Evolutionary conservation across 2,888 invertebrate species (phyloP).

Genomic region (Papilio elwesi): DNA sequence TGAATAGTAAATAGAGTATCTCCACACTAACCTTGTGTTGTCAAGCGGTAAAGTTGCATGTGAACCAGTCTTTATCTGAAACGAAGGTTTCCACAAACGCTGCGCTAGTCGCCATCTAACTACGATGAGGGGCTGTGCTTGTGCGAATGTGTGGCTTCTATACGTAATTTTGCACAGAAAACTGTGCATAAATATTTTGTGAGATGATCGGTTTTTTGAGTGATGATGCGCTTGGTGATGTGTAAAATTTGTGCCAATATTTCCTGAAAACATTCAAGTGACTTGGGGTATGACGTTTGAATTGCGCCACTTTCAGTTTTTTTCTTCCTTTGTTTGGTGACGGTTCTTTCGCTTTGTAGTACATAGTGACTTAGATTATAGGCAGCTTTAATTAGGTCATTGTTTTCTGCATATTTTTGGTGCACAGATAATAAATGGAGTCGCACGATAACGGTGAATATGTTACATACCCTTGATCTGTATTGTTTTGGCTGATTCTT

Average conservation of each 20-base stretch:
- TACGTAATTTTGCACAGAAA: constrained; percentile 14
- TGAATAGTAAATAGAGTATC: constrained; percentile 11
- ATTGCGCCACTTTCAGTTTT: constrained; percentile 1
- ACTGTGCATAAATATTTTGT: background rate
- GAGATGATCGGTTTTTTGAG: constrained; percentile 3
- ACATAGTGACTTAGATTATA: constrained; percentile 7
- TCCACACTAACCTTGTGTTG: background rate
- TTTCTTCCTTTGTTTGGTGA: constrained; percentile 22
- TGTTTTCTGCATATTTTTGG: constrained; percentile 29
- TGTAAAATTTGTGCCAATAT: constrained; percentile 10
- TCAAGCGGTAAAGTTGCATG: constrained; percentile 7
- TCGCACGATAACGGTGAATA: constrained; percentile 38
- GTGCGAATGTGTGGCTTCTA: constrained; percentile 19
- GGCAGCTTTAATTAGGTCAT: constrained; percentile 23
- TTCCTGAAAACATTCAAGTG: background rate
- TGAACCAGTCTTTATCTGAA: constrained; percentile 34
- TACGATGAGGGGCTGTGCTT: constrained; percentile 27
- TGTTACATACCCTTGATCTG: constrained; percentile 36
- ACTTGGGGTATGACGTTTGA: constrained; percentile 25
- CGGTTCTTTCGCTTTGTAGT: constrained; percentile 15
- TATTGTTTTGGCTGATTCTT: constrained; percentile 24
- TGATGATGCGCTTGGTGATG: background rate
- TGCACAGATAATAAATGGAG: constrained; percentile 37
- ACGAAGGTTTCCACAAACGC: constrained; percentile 47
- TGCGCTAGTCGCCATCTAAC: constrained; percentile 40